Evolutionary conservation across 2,113 vertebrate genomes (phyloP).

Genomic region (human): GRCh38 chr7:45538501-45539000

Average conservation of each 20-base stretch:
- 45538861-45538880: not conserved
- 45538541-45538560: not conserved
- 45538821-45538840: not conserved
- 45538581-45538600: not conserved
- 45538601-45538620: not conserved
- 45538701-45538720: not conserved
- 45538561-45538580: not conserved
- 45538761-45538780: not conserved
- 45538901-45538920: not conserved
- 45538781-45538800: not conserved
- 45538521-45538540: not conserved
- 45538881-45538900: no score
- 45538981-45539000: not conserved
- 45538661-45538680: not conserved
- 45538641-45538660: not conserved
- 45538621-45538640: not conserved
- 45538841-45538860: not conserved
- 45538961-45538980: not conserved
- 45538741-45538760: not conserved
- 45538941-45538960: not conserved
- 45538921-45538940: not conserved
- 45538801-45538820: not conserved
- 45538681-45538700: not conserved
- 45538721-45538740: not conserved
- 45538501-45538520: not conserved